Evolutionary conservation across 2,888 invertebrate species (phyloP).

Genomic region (Acronicta psi): DNA sequence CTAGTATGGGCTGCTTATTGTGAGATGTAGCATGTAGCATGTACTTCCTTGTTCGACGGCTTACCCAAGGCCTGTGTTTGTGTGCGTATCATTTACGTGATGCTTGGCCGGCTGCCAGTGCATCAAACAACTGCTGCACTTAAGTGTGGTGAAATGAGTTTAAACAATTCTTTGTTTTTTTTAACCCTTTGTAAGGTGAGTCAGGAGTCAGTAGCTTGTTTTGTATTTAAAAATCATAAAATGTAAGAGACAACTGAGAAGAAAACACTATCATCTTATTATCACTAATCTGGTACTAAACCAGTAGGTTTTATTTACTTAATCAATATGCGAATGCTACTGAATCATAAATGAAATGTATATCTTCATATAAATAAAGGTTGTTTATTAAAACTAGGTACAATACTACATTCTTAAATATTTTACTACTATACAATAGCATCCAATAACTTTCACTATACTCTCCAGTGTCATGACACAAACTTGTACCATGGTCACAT

Average conservation of each 20-base stretch:
- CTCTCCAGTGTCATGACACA: conserved; percentile 23
- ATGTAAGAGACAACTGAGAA: background rate
- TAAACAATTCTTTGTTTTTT: conserved; percentile 64
- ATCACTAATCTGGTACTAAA: too few species aligned
- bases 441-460: background rate
- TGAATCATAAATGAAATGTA: too few species aligned
- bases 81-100: conserved; percentile 60
- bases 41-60: conserved; percentile 64
- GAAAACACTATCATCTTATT: background rate
- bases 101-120: conserved; percentile 73
- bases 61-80: conserved; percentile 60
- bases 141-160: conserved; percentile 58
- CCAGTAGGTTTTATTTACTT: too few species aligned
- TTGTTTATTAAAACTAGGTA: too few species aligned
- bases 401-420: too few species aligned
- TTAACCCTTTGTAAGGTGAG: conserved; percentile 45
- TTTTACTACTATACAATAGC: too few species aligned
- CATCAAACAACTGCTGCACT: conserved; percentile 63
- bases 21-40: conserved; percentile 45
- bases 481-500: conserved; percentile 27
- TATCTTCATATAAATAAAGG: too few species aligned
- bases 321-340: too few species aligned
- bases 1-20: conserved; percentile 61
- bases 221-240: conserved; percentile 16
- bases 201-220: conserved; percentile 56